phyloP scores from a whole-genome alignment of 2,113 vertebrate species.

The Pelvicachromis taeniatus region DNA sequence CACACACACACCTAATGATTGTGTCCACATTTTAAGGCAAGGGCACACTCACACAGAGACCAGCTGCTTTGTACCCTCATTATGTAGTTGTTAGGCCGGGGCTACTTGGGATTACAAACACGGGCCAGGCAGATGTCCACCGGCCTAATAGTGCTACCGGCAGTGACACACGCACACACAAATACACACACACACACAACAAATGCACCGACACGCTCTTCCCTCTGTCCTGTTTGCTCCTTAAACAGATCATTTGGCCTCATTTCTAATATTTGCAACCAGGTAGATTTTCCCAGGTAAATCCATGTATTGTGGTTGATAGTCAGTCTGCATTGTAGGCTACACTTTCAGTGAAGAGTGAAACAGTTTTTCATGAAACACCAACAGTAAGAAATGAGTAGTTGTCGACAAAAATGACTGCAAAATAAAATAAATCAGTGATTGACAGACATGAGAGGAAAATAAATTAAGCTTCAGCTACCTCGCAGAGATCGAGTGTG shows the following conservation, averaged over 20 bases:
- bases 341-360: neutral
- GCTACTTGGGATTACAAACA: constrained; percentile 69
- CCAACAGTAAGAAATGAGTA: neutral
- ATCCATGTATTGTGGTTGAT: neutral
- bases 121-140: constrained; percentile 58
- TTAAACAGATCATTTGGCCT: neutral
- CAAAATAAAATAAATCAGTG: neutral
- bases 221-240: neutral
- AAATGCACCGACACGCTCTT: neutral
- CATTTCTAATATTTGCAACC: neutral
- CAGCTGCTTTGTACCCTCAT: constrained; percentile 67
- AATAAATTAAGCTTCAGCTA: neutral
- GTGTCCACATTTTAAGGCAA: constrained; percentile 35
- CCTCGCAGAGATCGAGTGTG: rapidly evolving
- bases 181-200: neutral
- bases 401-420: neutral
- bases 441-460: neutral
- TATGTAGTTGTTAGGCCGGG: constrained; percentile 51
- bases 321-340: neutral
- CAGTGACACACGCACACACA: neutral
- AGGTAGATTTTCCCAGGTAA: neutral
- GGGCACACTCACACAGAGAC: constrained; percentile 15
- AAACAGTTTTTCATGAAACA: neutral
- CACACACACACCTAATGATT: constrained; percentile 18
- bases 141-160: constrained; percentile 24